phyloP scores from a whole-genome alignment of 2,888 invertebrate genomes.

The Cremastinae sp. region DNA sequence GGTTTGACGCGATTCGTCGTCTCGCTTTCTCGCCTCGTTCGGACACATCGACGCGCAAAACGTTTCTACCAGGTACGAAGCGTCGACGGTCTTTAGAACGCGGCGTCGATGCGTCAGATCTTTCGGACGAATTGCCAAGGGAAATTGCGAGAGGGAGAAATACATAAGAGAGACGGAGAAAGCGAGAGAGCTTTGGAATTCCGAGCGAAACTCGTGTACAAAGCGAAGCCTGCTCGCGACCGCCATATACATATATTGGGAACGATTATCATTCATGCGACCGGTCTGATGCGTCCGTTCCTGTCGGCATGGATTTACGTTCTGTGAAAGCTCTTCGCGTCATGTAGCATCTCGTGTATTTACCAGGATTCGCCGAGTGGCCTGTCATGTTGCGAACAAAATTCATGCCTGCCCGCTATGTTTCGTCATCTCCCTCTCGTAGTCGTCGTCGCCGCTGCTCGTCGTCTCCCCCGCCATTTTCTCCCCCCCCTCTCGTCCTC shows the following conservation, averaged over 20 bases:
- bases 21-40: not conserved
- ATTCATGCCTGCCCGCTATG: slow-evolving; percentile 1
- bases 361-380: slow-evolving; percentile 4
- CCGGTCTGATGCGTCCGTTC: slow-evolving; percentile 9
- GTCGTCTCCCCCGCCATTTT: too few species aligned
- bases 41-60: not conserved
- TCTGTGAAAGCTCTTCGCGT: slow-evolving; percentile 11
- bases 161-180: slow-evolving; percentile 49
- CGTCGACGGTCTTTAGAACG: not conserved
- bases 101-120: not conserved
- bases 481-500: too few species aligned
- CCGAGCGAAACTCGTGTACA: not conserved
- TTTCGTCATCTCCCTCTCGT: not conserved
- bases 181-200: slow-evolving; percentile 27
- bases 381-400: slow-evolving; percentile 13
- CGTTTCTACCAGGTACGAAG: not conserved
- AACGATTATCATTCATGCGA: slow-evolving; percentile 24
- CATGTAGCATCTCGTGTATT: slow-evolving; percentile 17
- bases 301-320: slow-evolving; percentile 33
- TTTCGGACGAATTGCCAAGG: not conserved
- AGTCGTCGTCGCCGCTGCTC: too few species aligned
- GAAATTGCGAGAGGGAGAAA: slow-evolving; percentile 52
- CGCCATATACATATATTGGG: not conserved
- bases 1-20: slow-evolving; percentile 36
- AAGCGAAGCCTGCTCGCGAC: not conserved